Evolutionary conservation across 2,888 invertebrate genomes (phyloP), one percentile per base, ranked within the genome.

Genomic region (Drosophila prolongata): DNA sequence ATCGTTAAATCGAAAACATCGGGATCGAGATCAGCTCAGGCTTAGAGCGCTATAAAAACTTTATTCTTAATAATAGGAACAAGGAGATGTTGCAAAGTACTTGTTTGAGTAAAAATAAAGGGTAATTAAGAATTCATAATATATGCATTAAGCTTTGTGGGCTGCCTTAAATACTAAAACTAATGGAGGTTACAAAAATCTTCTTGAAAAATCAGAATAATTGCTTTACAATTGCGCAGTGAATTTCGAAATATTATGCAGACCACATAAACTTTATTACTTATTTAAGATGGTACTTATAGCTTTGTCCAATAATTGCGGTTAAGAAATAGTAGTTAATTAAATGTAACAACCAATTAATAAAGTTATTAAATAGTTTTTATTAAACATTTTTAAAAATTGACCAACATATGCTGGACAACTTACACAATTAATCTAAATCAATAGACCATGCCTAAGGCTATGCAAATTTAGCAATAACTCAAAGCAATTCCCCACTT

Each of bases 391-490:
- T 16, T 6, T 6, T 24, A 16, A 34, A 47, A 30, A 40, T 54
- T 30, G 30, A 10, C 56, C 35, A 52, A 16, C n/a, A 37, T 16
- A 46, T 34, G 13, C 37, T 34, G 14, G 9, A 38, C 19, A 38
- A 40, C 13, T 19, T 13, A 14, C n/a, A 49, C 42, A 64, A 49
- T 64, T 65, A 49, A 64, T 64, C 47, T 49, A 64, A 49, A 64
- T 64, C 42, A 64, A 49, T 64, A 35, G 65, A 43, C 35, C n/a
- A 30, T 30, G 38, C 67, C 53, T 38, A 65, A 67, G 54, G 65
- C 68, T 46, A 67, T 46, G 43, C 53, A 65, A 53, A 67, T 44
- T 40, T 34, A 44, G 53, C 37, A 65, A 67, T 46, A 44, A 27
- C 68, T 35, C 67, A 53, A 46, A 24, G 37, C 37, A 35, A 54